phyloP scores from a whole-genome alignment of 2,797 vertebrate species.

The Anguilla megastoma region DNA sequence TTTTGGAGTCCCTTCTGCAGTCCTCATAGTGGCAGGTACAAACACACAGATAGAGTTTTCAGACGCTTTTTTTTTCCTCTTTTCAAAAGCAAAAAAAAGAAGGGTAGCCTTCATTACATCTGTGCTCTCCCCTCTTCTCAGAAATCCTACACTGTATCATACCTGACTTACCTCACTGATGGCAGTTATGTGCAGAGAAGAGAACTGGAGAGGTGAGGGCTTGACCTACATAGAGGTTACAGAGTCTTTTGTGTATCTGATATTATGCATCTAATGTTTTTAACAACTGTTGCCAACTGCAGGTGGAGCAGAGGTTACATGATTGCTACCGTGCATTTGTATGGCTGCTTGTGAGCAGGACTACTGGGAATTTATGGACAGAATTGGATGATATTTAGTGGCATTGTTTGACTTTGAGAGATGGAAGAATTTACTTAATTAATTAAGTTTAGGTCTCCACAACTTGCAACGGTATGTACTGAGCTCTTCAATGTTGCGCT shows the following conservation, averaged over 20 bases:
- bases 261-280: slow-evolving; percentile 9
- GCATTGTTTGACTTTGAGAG: not conserved
- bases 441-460: not conserved
- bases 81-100: slow-evolving; percentile 50
- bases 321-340: not conserved
- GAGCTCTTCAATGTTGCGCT: not conserved
- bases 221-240: not conserved
- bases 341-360: not conserved
- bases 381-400: not conserved
- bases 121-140: not conserved
- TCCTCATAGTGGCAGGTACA: slow-evolving; percentile 54
- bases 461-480: not conserved
- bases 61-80: not conserved
- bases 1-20: slow-evolving; percentile 49
- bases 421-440: not conserved
- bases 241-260: slow-evolving; percentile 9
- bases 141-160: not conserved
- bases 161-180: not conserved
- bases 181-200: not conserved
- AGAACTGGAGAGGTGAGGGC: not conserved
- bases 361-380: not conserved
- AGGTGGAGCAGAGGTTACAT: slow-evolving; percentile 2
- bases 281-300: not conserved
- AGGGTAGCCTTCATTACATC: slow-evolving; percentile 13
- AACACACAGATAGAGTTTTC: slow-evolving; percentile 12